These are phyloP conservation scores for Neodontobutis hainanensis DNA, from an alignment of 2,113 vertebrate genomes.

Conservation along the genomic window DNA sequence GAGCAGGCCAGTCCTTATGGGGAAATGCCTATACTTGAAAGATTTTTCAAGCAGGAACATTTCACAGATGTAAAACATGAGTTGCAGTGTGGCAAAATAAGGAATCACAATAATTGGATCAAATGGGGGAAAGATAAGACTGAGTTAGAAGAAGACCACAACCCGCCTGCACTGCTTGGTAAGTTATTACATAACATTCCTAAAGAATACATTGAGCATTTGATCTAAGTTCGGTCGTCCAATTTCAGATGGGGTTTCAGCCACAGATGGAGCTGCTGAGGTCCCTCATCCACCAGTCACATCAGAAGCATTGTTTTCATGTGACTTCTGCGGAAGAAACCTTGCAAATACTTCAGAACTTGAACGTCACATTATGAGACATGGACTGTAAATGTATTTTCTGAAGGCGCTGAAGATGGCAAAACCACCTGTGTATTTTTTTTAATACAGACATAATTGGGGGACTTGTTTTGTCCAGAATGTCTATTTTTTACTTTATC, in stretches of 20 bases:
- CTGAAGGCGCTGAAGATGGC: background rate
- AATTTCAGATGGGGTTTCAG: background rate
- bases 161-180: slow-evolving; percentile 23
- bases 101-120: background rate
- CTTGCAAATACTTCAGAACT: slow-evolving; percentile 43
- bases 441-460: background rate
- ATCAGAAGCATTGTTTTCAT: slow-evolving; percentile 27
- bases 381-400: slow-evolving; percentile 46
- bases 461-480: background rate
- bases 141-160: background rate
- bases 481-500: background rate
- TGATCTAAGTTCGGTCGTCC: background rate
- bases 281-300: background rate
- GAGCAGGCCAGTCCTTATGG: background rate
- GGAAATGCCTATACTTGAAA: slow-evolving; percentile 54
- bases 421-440: background rate
- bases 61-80: slow-evolving; percentile 21
- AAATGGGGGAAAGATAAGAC: background rate
- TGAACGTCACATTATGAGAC: slow-evolving; percentile 54
- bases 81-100: background rate
- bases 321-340: slow-evolving; percentile 65
- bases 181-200: background rate
- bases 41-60: slow-evolving; percentile 24
- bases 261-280: background rate
- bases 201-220: background rate